These are phyloP conservation scores for Anneissia japonica DNA, from an alignment of 35 echinoderm and acorn worm species.

Conservation along the genomic window DNA sequence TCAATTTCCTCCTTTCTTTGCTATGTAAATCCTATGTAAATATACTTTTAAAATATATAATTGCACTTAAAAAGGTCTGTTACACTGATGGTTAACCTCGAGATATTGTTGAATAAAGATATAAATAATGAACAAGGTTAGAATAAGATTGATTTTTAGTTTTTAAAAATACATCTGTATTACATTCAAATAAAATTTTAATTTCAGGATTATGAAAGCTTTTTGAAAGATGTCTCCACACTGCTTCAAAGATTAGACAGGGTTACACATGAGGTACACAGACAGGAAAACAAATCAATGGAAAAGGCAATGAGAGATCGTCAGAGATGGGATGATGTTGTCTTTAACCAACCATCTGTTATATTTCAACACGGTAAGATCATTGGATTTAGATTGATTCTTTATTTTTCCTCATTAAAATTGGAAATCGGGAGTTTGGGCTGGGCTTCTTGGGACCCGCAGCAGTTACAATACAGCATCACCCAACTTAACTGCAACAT, in stretches of 20 bases:
- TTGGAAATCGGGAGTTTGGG: no score
- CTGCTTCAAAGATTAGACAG: conserved; percentile 64
- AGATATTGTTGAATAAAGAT: neutral
- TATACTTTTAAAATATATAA: neutral
- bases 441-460: no score
- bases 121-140: neutral
- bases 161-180: neutral
- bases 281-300: conserved; percentile 54
- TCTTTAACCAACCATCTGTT: conserved; percentile 79
- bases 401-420: no score
- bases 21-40: no score
- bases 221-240: conserved; percentile 50
- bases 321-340: conserved; percentile 73
- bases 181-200: neutral
- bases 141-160: neutral
- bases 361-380: conserved; percentile 73
- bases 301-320: conserved; percentile 62
- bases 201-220: conserved; percentile 82
- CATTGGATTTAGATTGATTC: no score
- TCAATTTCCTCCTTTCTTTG: no score
- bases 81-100: neutral
- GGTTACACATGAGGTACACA: conserved; percentile 55
- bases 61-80: neutral
- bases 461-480: no score
- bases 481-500: no score